A percentile compares a stretch with the other conserved stretches of the same genome.
phyloP scores from a whole-genome alignment of 2,797 vertebrate genomes.

The Kryptopterus vitreolus region DNA sequence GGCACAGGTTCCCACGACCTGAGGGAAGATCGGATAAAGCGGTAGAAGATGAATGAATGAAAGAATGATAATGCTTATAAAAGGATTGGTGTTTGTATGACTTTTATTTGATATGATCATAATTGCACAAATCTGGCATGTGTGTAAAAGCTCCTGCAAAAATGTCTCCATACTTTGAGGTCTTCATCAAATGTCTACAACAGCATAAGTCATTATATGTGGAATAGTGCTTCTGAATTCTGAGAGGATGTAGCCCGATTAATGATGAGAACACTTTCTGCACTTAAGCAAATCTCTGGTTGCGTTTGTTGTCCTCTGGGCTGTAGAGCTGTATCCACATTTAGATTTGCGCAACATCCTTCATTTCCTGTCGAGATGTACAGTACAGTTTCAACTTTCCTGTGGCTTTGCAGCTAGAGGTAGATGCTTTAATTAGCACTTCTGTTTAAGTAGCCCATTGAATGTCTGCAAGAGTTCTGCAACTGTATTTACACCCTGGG shows the following conservation, averaged over 20 bases:
- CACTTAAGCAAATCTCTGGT: not conserved
- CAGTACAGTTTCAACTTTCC: constrained; percentile 3
- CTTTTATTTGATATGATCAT: no score
- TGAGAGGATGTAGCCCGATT: not conserved
- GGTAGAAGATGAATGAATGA: no score
- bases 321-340: not conserved
- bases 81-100: no score
- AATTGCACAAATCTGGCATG: no score
- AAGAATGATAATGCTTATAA: no score
- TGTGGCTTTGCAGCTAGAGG: not conserved
- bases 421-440: constrained; percentile 6
- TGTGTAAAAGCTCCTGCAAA: no score
- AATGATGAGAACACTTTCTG: not conserved
- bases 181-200: not conserved
- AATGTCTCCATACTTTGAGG: not conserved
- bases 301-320: not conserved
- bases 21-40: no score
- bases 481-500: not conserved
- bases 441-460: not conserved
- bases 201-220: not conserved
- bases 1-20: no score
- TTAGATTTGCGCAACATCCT: not conserved
- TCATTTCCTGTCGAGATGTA: not conserved
- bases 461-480: not conserved
- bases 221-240: not conserved